Evolutionary conservation across 2,113 vertebrate species (phyloP).

Genomic region (Microtus pennsylvanicus): DNA sequence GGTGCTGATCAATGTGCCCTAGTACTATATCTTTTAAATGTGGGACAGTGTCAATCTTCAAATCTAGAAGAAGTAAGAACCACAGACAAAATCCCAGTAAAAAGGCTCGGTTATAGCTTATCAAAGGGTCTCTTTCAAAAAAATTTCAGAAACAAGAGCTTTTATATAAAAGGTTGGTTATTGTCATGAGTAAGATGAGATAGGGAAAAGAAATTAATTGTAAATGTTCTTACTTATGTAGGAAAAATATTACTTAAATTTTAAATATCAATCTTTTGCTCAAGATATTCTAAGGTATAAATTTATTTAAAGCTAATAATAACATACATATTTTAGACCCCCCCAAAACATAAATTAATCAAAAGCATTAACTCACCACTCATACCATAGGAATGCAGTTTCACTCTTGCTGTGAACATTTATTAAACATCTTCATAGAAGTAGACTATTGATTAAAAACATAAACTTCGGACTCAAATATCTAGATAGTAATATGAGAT

Average conservation of each 20-base stretch:
- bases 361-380: background rate
- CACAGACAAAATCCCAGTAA: background rate
- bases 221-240: background rate
- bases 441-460: background rate
- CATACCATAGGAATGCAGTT: background rate
- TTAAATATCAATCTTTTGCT: constrained; percentile 12
- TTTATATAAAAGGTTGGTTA: background rate
- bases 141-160: background rate
- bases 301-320: background rate
- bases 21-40: background rate
- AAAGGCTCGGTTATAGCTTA: background rate
- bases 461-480: background rate
- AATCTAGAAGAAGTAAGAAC: background rate
- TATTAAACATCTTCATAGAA: background rate
- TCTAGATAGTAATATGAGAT: background rate
- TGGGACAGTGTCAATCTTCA: background rate
- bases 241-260: background rate
- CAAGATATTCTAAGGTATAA: constrained; percentile 22
- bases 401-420: background rate
- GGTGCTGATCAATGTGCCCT: background rate
- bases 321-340: background rate
- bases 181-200: background rate
- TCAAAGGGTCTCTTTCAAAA: background rate
- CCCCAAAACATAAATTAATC: background rate
- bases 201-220: background rate